phyloP scores from a whole-genome alignment of 2,888 invertebrate species.

The Scaptomyza reducta region DNA sequence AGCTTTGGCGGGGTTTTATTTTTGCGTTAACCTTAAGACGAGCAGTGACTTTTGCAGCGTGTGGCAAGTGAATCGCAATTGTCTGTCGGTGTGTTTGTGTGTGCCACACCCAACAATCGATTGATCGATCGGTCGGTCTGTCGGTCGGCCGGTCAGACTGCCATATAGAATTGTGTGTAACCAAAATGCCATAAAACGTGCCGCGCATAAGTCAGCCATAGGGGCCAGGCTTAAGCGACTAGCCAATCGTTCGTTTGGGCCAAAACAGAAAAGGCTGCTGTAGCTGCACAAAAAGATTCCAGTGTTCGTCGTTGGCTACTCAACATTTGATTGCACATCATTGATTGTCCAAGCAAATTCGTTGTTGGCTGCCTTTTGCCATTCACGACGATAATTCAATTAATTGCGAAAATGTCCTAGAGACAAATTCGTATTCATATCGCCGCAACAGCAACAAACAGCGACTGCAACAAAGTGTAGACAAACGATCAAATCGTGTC shows the following conservation, averaged over 20 bases:
- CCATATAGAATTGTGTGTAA: conserved; percentile 55
- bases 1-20: conserved; percentile 57
- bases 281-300: conserved; percentile 15
- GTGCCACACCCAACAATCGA: conserved; percentile 54
- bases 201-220: conserved; percentile 44
- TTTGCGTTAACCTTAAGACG: conserved; percentile 60
- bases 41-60: conserved; percentile 37
- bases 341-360: conserved; percentile 32
- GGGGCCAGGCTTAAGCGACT: conserved; percentile 40
- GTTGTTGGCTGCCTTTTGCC: conserved; percentile 57
- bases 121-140: not conserved
- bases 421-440: conserved; percentile 74
- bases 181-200: conserved; percentile 60
- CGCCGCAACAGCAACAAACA: conserved; percentile 32
- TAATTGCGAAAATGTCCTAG: conserved; percentile 80
- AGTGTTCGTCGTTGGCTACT: conserved; percentile 37
- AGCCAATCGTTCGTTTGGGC: conserved; percentile 52
- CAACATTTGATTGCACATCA: conserved; percentile 65
- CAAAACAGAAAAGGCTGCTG: conserved; percentile 18
- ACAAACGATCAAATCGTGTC: conserved; percentile 65
- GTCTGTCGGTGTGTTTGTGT: conserved; percentile 2
- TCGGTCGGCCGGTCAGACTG: conserved; percentile 23
- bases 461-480: conserved; percentile 60
- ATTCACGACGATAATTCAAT: conserved; percentile 81
- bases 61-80: conserved; percentile 66